Conservation (phyloP, 2,888 invertebrate genomes). For the Leptinotarsa rubiginosa region DNA sequence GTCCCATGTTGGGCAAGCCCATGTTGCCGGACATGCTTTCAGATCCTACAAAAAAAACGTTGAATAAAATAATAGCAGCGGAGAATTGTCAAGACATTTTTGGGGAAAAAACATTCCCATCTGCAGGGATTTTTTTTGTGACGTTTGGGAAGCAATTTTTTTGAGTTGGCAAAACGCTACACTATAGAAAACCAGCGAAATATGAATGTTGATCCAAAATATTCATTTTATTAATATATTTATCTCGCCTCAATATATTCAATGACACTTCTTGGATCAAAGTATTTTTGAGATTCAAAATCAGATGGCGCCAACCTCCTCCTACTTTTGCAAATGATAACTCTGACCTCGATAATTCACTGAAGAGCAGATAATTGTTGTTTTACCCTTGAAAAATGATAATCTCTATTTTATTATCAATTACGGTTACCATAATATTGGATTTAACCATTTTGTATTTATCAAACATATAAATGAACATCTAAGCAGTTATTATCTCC, state of each 20-base stretch:
- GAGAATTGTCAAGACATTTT: neutral
- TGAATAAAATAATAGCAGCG: neutral
- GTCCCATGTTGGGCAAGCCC: slow-evolving; percentile 15
- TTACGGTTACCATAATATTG: neutral
- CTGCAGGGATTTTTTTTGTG: no score
- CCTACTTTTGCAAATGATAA: neutral
- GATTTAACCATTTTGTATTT: neutral
- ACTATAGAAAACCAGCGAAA: no score
- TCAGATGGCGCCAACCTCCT: neutral
- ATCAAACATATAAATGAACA: neutral
- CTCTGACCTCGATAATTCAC: slow-evolving; percentile 3
- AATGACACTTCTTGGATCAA: no score
- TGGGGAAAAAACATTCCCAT: no score
- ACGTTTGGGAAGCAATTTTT: no score
- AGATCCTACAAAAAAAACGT: slow-evolving; percentile 7
- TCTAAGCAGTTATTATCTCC: neutral
- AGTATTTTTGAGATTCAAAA: neutral
- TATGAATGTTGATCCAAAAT: no score
- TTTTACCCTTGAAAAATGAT: neutral
- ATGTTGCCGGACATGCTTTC: slow-evolving; percentile 9
- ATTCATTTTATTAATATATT: no score
- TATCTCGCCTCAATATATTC: no score
- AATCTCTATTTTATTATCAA: neutral
- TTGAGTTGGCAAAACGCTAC: no score
- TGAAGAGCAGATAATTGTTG: neutral